phyloP scores from a whole-genome alignment of 2,113 vertebrate genomes.

The Sebastes fasciatus region DNA sequence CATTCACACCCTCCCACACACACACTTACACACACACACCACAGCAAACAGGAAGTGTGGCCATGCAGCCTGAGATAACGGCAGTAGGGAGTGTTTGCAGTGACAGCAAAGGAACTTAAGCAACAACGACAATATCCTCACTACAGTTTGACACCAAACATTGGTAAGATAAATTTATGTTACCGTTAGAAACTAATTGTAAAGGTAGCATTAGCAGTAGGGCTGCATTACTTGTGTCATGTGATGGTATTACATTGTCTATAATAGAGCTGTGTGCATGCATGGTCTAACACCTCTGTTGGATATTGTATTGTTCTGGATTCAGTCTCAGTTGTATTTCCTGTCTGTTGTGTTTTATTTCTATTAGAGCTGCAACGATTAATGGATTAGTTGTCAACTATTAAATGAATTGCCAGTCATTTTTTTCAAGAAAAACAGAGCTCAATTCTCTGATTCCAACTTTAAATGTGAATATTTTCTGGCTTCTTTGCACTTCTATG shows the following conservation, averaged over 20 bases:
- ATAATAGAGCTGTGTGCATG: background rate
- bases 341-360: background rate
- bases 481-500: no score
- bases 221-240: background rate
- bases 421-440: no score
- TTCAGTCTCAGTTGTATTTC: background rate
- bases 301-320: background rate
- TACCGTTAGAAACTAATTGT: background rate
- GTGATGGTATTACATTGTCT: background rate
- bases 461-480: no score
- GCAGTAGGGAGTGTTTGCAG: conserved; percentile 49
- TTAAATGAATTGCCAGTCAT: no score
- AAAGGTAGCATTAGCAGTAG: background rate
- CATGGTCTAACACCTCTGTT: background rate
- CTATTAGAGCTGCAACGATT: background rate
- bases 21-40: conserved; percentile 18
- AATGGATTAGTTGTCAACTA: no score
- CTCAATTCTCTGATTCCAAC: no score
- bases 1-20: conserved; percentile 3
- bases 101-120: conserved; percentile 49
- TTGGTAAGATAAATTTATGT: conserved; percentile 53
- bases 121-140: conserved; percentile 19
- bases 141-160: background rate
- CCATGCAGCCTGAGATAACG: conserved; percentile 51
- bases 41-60: conserved; percentile 74